A percentile compares a stretch with the other conserved stretches of the same genome.
Evolutionary conservation across 1,140 invertebrate species (phyloP).

Genomic region (Mylabris phalerata): DNA sequence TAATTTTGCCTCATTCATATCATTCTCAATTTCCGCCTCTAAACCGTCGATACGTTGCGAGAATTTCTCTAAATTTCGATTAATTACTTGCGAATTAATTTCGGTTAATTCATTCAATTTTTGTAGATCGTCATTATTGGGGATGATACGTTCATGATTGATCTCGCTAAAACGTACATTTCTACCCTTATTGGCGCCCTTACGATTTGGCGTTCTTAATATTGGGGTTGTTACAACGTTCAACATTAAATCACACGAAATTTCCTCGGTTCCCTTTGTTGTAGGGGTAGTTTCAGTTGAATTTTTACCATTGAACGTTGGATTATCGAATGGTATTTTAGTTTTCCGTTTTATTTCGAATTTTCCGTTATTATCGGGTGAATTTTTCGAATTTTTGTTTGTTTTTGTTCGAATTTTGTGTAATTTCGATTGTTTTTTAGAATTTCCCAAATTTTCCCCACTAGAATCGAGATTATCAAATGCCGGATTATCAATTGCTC

Average conservation of each 20-base stretch:
- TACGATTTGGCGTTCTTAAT: neutral
- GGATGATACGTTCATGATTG: slow-evolving; percentile 29
- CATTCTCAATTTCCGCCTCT: slow-evolving; percentile 37
- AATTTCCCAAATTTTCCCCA: too few relatives aligned
- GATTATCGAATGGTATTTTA: too few relatives aligned
- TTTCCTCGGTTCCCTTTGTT: slow-evolving; percentile 28
- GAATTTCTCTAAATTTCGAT: slow-evolving; percentile 17
- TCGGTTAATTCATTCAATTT: slow-evolving; percentile 26
- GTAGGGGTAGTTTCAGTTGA: neutral
- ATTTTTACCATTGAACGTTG: too few relatives aligned
- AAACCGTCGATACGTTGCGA: slow-evolving; percentile 29
- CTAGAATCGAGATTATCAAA: too few relatives aligned
- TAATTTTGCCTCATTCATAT: slow-evolving; percentile 36
- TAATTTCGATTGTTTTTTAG: too few relatives aligned
- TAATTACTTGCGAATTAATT: slow-evolving; percentile 19
- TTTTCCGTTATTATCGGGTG: too few relatives aligned
- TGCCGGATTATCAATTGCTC: too few relatives aligned
- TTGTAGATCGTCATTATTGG: slow-evolving; percentile 24
- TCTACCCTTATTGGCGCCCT: slow-evolving; percentile 17
- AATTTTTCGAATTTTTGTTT: too few relatives aligned
- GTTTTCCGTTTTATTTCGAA: too few relatives aligned
- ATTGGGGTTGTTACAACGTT: slow-evolving; percentile 28
- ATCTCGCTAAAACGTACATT: slow-evolving; percentile 34
- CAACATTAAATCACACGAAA: slow-evolving; percentile 27
- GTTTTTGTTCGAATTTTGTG: too few relatives aligned